Conservation (phyloP, 2,113 vertebrate genomes). For the Octodon degus region DNA sequence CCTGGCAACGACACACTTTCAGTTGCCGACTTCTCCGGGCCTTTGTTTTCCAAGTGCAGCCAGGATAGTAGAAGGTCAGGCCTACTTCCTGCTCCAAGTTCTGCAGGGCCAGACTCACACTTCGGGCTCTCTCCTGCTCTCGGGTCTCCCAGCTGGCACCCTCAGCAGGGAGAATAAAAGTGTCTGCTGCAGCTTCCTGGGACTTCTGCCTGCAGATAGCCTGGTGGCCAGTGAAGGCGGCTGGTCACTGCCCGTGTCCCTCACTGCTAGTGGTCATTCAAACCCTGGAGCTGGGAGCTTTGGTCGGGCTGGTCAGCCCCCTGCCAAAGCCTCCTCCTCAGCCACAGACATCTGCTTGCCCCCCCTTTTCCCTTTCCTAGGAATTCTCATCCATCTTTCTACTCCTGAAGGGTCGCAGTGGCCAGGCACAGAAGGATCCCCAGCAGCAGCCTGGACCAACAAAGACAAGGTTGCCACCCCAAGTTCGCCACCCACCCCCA, state of each 20-base stretch:
- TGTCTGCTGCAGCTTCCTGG: neutral
- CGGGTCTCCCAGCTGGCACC: neutral
- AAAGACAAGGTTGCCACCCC: neutral
- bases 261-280: neutral
- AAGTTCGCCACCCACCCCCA: neutral
- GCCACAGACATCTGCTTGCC: neutral
- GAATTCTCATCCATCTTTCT: neutral
- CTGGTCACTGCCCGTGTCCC: neutral
- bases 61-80: slow-evolving; percentile 40
- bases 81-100: neutral
- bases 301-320: too few relatives aligned
- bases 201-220: neutral
- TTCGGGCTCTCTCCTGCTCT: neutral
- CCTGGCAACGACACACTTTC: slow-evolving; percentile 63
- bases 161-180: neutral
- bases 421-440: neutral
- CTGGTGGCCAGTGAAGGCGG: neutral
- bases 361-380: neutral
- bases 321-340: neutral
- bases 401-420: neutral
- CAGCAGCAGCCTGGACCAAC: neutral
- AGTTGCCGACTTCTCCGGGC: neutral
- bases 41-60: slow-evolving; percentile 7
- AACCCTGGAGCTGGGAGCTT: neutral
- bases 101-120: slow-evolving; percentile 10